A percentile compares a stretch with the other conserved stretches of the same genome.
phyloP scores from a whole-genome alignment of 1,140 invertebrate species.

The Gyrodactylus salaris region DNA sequence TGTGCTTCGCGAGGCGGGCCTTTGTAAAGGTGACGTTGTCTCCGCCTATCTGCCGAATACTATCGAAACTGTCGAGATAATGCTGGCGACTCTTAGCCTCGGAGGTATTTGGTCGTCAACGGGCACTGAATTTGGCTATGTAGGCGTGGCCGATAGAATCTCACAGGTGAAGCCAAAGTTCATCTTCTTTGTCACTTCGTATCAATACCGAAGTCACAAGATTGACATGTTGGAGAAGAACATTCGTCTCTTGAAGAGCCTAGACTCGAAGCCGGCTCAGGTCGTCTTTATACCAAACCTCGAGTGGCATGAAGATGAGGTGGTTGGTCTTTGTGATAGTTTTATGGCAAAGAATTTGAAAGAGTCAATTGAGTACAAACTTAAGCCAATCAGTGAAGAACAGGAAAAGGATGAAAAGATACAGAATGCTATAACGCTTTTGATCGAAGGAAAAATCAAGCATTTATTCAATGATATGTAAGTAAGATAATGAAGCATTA shows the following conservation, averaged over 20 bases:
- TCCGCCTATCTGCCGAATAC: constrained; percentile 14
- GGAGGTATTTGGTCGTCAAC: constrained; percentile 20
- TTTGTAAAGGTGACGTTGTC: constrained; percentile 13
- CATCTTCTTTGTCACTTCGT: neutral
- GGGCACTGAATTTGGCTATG: constrained; percentile 20
- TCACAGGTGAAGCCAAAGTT: neutral
- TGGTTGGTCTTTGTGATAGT: too few relatives aligned
- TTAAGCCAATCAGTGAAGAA: too few relatives aligned
- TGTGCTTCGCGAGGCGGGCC: constrained; percentile 11
- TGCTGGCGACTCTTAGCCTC: constrained; percentile 18
- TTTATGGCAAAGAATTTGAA: too few relatives aligned
- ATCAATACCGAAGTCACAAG: neutral
- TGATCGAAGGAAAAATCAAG: too few relatives aligned
- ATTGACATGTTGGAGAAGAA: neutral
- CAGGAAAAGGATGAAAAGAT: too few relatives aligned
- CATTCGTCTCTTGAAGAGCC: neutral
- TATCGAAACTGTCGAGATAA: constrained; percentile 15
- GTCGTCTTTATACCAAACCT: neutral
- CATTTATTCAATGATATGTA: too few relatives aligned
- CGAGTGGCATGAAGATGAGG: neutral
- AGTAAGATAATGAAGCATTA: too few relatives aligned
- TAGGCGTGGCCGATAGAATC: constrained; percentile 8
- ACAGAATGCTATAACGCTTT: too few relatives aligned
- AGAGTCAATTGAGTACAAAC: too few relatives aligned
- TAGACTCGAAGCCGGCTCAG: neutral